These are phyloP conservation scores for Nothobranchius furzeri DNA, from an alignment of 2,113 vertebrate genomes.

Conservation along the genomic window DNA sequence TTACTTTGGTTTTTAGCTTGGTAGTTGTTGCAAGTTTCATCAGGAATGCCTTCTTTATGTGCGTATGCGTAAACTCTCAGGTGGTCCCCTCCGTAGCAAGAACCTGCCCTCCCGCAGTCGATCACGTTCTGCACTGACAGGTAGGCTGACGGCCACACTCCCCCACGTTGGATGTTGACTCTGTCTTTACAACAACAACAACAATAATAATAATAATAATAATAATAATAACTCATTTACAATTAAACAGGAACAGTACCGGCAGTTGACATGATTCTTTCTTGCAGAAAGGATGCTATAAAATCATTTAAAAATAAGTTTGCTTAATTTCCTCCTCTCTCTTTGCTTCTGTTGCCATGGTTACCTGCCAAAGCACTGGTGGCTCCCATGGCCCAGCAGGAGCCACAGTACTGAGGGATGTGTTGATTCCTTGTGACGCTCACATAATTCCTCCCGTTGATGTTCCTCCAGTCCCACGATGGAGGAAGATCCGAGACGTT, in stretches of 20 bases:
- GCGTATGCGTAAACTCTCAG: slow-evolving; percentile 87
- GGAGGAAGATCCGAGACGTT: slow-evolving; percentile 74
- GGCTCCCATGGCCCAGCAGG: slow-evolving; percentile 96
- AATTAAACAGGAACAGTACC: too few species aligned
- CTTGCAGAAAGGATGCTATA: neutral
- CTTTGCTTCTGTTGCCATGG: slow-evolving; percentile 4
- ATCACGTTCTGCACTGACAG: slow-evolving; percentile 95
- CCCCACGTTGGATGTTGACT: slow-evolving; percentile 95
- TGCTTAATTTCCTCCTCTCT: neutral
- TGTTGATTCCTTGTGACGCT: slow-evolving; percentile 95
- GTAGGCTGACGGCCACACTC: slow-evolving; percentile 89
- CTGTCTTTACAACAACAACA: slow-evolving; percentile 78
- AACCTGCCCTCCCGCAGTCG: slow-evolving; percentile 86
- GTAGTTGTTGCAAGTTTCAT: slow-evolving; percentile 99
- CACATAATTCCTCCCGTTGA: slow-evolving; percentile 86
- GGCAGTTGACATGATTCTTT: too few species aligned
- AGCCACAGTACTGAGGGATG: slow-evolving; percentile 97
- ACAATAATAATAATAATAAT: neutral
- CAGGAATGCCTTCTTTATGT: slow-evolving; percentile 85
- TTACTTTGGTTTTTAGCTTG: slow-evolving; percentile 93
- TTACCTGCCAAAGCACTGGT: slow-evolving; percentile 93
- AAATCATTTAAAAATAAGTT: neutral
- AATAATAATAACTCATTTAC: too few species aligned
- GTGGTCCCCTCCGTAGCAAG: slow-evolving; percentile 92
- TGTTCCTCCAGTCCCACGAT: slow-evolving; percentile 92